A percentile compares a stretch with the other conserved stretches of the same genome.
phyloP scores from a whole-genome alignment of 2,888 invertebrate genomes.

The Dryocosmus kuriphilus region DNA sequence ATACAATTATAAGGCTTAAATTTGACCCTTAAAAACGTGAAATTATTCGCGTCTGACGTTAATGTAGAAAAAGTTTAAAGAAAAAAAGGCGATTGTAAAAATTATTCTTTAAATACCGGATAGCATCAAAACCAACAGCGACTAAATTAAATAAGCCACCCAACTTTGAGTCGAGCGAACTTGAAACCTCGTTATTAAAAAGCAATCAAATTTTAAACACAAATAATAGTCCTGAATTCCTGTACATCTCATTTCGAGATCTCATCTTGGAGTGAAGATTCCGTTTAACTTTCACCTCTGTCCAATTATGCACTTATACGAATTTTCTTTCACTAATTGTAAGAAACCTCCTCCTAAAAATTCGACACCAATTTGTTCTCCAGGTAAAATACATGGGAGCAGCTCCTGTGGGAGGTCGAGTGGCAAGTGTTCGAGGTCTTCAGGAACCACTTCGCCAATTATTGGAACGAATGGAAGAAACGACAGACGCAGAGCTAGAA shows the following conservation, averaged over 20 bases:
- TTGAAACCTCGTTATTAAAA: not conserved
- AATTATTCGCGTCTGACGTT: no score
- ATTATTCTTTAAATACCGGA: no score
- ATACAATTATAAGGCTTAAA: no score
- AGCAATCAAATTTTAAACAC: not conserved
- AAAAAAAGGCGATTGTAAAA: no score
- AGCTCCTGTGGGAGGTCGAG: constrained; percentile 87
- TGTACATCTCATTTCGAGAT: not conserved
- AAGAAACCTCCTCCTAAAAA: not conserved
- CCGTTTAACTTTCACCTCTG: not conserved
- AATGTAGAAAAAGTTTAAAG: no score
- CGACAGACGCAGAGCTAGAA: constrained; percentile 72
- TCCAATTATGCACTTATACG: not conserved
- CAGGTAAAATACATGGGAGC: constrained; percentile 91
- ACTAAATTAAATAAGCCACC: not conserved
- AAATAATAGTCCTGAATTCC: not conserved
- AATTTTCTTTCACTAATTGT: not conserved
- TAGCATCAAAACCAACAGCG: no score
- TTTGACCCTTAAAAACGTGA: no score
- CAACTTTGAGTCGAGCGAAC: not conserved
- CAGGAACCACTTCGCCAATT: constrained; percentile 85
- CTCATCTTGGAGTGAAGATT: not conserved
- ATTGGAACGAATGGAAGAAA: constrained; percentile 67
- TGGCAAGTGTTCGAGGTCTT: constrained; percentile 89
- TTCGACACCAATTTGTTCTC: constrained; percentile 68